Base-by-base conservation (phyloP, 2,888 invertebrate genomes). In the Polydesmus complanatus region DNA sequence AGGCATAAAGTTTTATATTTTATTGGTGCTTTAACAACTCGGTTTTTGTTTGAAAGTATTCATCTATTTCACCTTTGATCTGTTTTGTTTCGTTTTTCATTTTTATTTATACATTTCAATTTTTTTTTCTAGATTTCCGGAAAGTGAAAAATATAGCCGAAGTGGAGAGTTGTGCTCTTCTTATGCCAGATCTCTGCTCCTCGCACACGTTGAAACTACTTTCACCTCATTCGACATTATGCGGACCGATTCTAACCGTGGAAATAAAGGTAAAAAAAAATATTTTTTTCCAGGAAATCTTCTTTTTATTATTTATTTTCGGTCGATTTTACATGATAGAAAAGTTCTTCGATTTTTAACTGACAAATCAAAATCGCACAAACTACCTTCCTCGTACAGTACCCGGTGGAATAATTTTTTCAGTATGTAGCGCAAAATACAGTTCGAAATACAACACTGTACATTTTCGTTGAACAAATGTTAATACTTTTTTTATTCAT, bases 111-210 rank as follows among this genome's bases (percentile, higher is more conserved):
- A 53, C 22, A 22, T 56, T 56, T 49, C 18, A 22, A 22, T 2
- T 8, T 37, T 37, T 8, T 56, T 49, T 48, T 56, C 1, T 48
- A 56, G 56, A 49, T 22, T 56, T 48, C 49, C 22, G 58, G 1
- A 26, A 27, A 37, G 22, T 52, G 48, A 51, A 52, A 19, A 22
- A 21, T 52, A 14, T 58, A 22, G 14, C 21, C 11, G 58, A 52
- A 37, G 14, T 25, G 11, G 58, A 51, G 18, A 48, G 58, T 27
- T 58, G 26, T 27, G 58, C 58, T 1, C 26, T 58, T 5, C 27
- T 37, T 25, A 27, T 58, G 53, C 58, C 58, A 19, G 58, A 58
- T 53, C 49, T 48, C n/a, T 58, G 58, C 23, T 58, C 53, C 11
- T 8, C 8, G 26, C 26, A 18, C 25, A 37, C 49, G n/a, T 27